These are phyloP conservation scores for Pharmacophagus antenor DNA, from an alignment of 2,888 invertebrate genomes.

Conservation along the genomic window DNA sequence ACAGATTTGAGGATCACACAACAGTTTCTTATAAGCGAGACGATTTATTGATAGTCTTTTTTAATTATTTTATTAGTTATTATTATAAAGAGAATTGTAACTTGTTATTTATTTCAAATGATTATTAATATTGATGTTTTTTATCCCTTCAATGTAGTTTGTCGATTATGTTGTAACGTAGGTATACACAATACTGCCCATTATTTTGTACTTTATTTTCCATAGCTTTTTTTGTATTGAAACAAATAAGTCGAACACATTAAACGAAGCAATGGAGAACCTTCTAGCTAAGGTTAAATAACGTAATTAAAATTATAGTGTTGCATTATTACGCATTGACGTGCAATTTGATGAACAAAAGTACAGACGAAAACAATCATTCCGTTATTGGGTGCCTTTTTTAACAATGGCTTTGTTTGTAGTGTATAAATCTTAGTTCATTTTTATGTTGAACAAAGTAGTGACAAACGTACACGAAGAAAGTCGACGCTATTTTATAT, in stretches of 20 bases:
- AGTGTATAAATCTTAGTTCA: constrained; percentile 18
- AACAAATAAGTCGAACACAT: constrained; percentile 40
- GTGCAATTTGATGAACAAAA: constrained; percentile 64
- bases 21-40: constrained; percentile 62
- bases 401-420: constrained; percentile 11
- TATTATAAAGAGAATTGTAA: constrained; percentile 67
- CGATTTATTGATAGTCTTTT: constrained; percentile 60
- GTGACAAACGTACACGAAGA: neutral
- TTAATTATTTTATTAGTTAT: constrained; percentile 78
- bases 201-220: constrained; percentile 59
- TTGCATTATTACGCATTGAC: constrained; percentile 47
- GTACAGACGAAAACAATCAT: constrained; percentile 38
- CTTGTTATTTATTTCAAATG: constrained; percentile 81
- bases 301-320: constrained; percentile 52
- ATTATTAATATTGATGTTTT: constrained; percentile 78
- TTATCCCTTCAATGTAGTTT: constrained; percentile 66
- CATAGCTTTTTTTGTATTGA: constrained; percentile 43
- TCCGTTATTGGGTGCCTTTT: constrained; percentile 29
- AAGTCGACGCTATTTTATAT: constrained; percentile 10
- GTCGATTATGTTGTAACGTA: constrained; percentile 74
- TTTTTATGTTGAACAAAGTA: constrained; percentile 16
- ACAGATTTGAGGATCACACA: constrained; percentile 63
- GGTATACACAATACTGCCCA: constrained; percentile 76
- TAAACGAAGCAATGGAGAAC: constrained; percentile 37
- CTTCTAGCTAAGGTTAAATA: constrained; percentile 35